Percentiles rank a stretch among this genome's conserved stretches.
Conservation (phyloP, 2,113 vertebrate species). For the Macquaria ambigua region DNA sequence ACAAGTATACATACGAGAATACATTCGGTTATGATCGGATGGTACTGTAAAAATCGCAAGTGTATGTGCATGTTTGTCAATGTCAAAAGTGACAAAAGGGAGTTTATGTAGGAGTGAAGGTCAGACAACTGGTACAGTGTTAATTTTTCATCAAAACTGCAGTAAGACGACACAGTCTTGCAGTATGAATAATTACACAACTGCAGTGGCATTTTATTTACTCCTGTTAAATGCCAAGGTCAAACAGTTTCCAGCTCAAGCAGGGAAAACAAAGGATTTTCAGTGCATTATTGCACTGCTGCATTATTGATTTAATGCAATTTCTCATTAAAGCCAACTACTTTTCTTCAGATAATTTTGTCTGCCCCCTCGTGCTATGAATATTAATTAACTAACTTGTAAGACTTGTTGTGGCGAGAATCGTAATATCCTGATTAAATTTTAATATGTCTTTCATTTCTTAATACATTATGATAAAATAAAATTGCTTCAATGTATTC, state of each 20-base stretch:
- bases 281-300: constrained; percentile 41
- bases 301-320: constrained; percentile 62
- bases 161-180: constrained; percentile 16
- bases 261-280: constrained; percentile 48
- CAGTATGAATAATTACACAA: constrained; percentile 50
- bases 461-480: constrained; percentile 32
- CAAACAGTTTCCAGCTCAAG: constrained; percentile 49
- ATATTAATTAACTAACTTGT: constrained; percentile 44
- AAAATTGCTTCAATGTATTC: constrained; percentile 46
- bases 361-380: constrained; percentile 25
- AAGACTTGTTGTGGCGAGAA: constrained; percentile 33
- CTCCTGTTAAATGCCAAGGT: constrained; percentile 67
- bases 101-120: neutral
- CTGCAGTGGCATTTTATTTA: constrained; percentile 58
- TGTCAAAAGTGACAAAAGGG: constrained; percentile 12
- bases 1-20: neutral
- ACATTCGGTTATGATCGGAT: neutral
- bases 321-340: constrained; percentile 44
- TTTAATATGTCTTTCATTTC: constrained; percentile 26
- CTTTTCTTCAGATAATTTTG: constrained; percentile 32
- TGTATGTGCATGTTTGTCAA: neutral
- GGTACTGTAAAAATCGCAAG: neutral
- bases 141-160: constrained; percentile 35
- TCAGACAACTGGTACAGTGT: constrained; percentile 20
- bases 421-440: constrained; percentile 45